A percentile compares a stretch with the other conserved stretches of the same genome.
Evolutionary conservation across 1,140 invertebrate species (phyloP).

Genomic region (Papilio glaucus): DNA sequence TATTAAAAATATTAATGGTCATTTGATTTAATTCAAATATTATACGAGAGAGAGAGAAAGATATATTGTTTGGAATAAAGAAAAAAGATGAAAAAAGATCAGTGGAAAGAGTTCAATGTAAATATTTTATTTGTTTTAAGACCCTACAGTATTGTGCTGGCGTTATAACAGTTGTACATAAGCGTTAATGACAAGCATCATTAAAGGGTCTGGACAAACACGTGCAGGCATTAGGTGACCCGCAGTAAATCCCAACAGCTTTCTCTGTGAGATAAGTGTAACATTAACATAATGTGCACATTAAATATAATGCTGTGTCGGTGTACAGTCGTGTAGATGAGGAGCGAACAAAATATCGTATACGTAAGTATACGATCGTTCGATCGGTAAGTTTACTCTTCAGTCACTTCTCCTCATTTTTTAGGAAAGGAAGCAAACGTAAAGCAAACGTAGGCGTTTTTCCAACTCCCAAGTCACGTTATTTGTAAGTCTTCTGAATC

Average conservation of each 20-base stretch:
- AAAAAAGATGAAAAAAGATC: no score
- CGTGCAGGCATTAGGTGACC: background rate
- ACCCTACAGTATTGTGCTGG: background rate
- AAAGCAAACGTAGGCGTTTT: no score
- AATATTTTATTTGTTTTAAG: no score
- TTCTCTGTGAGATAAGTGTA: background rate
- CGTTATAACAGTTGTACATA: no score
- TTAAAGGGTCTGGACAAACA: conserved; percentile 1
- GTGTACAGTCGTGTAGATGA: background rate
- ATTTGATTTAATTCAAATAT: no score
- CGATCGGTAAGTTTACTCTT: background rate
- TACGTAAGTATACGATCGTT: background rate
- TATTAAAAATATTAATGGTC: no score
- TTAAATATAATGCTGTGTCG: conserved; percentile 2
- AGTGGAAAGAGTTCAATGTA: no score
- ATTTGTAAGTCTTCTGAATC: no score
- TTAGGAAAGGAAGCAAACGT: background rate
- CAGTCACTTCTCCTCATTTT: background rate
- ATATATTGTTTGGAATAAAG: no score
- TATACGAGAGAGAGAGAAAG: no score
- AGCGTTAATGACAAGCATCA: background rate
- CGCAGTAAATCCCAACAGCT: background rate
- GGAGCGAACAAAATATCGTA: background rate
- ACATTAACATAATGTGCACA: conserved; percentile 6
- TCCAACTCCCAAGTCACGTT: no score